A percentile compares a stretch with the other conserved stretches of the same genome.
Evolutionary conservation across 2,113 vertebrate species (phyloP).

Genomic region (Ornithorhynchus anatinus): DNA sequence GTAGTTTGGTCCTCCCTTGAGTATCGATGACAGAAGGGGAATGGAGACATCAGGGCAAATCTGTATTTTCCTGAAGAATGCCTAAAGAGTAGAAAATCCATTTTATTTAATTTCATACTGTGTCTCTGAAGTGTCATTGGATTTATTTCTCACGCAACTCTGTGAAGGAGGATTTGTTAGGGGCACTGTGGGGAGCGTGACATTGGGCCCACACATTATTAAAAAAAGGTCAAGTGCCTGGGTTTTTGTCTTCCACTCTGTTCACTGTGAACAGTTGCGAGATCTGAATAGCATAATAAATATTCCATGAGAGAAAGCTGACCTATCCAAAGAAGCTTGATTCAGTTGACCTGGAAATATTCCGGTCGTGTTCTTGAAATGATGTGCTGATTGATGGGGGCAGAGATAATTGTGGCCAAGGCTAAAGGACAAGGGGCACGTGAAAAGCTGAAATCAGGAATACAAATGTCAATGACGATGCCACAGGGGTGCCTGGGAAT

Average conservation of each 20-base stretch:
- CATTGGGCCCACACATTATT: too few species aligned
- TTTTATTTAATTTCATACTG: not conserved
- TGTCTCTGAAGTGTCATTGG: not conserved
- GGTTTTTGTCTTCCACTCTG: not conserved
- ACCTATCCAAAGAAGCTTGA: not conserved
- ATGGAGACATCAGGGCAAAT: too few species aligned
- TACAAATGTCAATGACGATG: conserved; percentile 21
- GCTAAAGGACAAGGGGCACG: conserved; percentile 1
- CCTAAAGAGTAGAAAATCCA: not conserved
- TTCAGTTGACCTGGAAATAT: conserved; percentile 25
- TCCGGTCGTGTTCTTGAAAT: conserved; percentile 30
- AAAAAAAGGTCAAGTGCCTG: too few species aligned
- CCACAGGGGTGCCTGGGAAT: not conserved
- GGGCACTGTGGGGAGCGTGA: too few species aligned
- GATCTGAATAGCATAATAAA: not conserved
- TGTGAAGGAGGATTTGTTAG: not conserved
- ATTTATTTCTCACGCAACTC: not conserved
- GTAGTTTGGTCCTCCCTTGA: too few species aligned
- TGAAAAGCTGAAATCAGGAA: conserved; percentile 12
- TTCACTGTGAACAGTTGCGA: not conserved
- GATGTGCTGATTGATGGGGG: conserved; percentile 12
- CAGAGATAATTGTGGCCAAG: not conserved
- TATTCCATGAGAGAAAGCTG: conserved; percentile 12
- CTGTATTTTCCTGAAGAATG: too few species aligned
- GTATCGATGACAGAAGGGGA: too few species aligned